Base-by-base conservation (phyloP, 2,113 vertebrate species). In the Ptyas mucosa region DNA sequence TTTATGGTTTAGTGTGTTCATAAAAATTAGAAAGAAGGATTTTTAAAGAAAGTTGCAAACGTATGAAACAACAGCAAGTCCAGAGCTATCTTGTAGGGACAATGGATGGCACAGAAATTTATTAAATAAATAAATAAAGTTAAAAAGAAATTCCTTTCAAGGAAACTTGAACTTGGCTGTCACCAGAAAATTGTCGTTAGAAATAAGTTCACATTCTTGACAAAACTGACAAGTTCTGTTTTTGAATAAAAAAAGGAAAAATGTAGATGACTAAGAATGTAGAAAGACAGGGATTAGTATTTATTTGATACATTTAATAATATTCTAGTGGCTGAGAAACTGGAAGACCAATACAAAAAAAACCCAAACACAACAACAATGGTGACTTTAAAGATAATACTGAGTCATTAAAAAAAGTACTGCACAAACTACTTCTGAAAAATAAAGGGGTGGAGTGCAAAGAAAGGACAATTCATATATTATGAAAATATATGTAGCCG, bases 1-100 rank as follows among this genome's bases (percentile, higher is more conserved):
- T 86, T 51, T 86, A 49, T 54, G 23, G 57, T 58, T 58, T 89
- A 92, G 90, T 91, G 91, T 93, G 88, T 0, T 89, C 87, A 94
- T 93, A 14, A 12, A 94, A 95, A 91, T 1, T 24, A 94, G 93
- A 64, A 92, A 91, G 93, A 15, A 0, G 1, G 34, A 43, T 43
- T 81, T 81, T 90, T 34, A 92, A 85, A 94, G 95, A 55, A 10
- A 89, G 86, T 29, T 93, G 88, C 4, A 90, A 88, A 26, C 24
- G 57, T 49, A 8, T 58, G 0, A 91, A 10, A 69, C 92, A 29
- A 94, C 94, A 95, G 91, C 92, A 69, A 90, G 61, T 11, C 11
- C 64, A 69, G 58, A 61, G 57, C 57, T 10, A 10, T 8, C 57
- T 58, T 26, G 23, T 58, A 58, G 57, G 24, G 9, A 3, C 3